Percentiles rank a stretch among this genome's conserved stretches.
Conservation (phyloP, 2,888 invertebrate species). For the Drosophila ezoana region DNA sequence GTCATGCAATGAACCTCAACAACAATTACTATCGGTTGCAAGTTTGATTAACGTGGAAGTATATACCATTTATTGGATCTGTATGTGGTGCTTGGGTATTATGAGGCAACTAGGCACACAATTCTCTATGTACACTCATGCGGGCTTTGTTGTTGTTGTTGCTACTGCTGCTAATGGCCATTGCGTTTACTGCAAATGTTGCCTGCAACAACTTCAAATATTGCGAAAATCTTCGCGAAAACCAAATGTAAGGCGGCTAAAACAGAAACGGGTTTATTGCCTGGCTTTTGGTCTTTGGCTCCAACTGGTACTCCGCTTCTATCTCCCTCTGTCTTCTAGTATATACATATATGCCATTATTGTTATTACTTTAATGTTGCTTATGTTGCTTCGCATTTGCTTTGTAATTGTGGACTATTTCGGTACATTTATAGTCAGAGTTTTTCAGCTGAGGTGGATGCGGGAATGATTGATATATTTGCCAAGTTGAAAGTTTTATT, state of each 20-base stretch:
- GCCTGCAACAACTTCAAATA: constrained; percentile 67
- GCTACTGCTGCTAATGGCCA: constrained; percentile 60
- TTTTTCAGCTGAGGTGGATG: constrained; percentile 31
- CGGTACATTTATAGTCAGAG: constrained; percentile 34
- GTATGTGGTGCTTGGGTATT: constrained; percentile 27
- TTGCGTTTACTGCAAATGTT: constrained; percentile 72
- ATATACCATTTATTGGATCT: not conserved
- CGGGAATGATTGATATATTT: constrained; percentile 35
- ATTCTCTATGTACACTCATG: constrained; percentile 54
- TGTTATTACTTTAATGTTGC: constrained; percentile 52
- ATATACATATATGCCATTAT: constrained; percentile 21
- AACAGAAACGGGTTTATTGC: constrained; percentile 64
- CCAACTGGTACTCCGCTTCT: constrained; percentile 6
- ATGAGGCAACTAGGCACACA: constrained; percentile 47
- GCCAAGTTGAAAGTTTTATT: not conserved
- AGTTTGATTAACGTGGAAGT: constrained; percentile 40
- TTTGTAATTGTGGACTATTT: constrained; percentile 42
- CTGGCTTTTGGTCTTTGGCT: constrained; percentile 33
- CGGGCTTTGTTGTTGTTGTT: constrained; percentile 27
- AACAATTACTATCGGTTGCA: constrained; percentile 51
- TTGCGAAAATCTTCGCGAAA: constrained; percentile 71
- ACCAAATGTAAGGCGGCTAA: constrained; percentile 51
- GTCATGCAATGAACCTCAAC: constrained; percentile 24
- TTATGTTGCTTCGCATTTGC: constrained; percentile 24
- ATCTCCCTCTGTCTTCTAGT: constrained; percentile 23